phyloP scores from a whole-genome alignment of 2,888 invertebrate genomes.

The Sinopyrophorus schimmeli region DNA sequence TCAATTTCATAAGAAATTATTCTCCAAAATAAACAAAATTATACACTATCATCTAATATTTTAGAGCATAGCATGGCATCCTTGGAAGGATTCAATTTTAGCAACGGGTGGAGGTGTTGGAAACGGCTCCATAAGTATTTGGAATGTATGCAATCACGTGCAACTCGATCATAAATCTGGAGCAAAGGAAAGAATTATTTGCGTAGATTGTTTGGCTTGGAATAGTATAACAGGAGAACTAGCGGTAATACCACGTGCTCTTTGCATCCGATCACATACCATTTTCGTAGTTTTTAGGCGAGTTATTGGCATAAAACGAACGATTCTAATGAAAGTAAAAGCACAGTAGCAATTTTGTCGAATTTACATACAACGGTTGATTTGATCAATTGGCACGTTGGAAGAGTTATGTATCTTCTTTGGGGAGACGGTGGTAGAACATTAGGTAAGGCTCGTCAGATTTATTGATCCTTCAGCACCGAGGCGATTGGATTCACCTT shows the following conservation, averaged over 20 bases:
- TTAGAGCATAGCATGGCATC: conserved; percentile 20
- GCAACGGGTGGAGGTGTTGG: conserved; percentile 7
- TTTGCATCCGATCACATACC: background rate
- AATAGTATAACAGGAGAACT: conserved; percentile 20
- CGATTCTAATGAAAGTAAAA: background rate
- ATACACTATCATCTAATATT: no score
- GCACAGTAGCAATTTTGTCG: conserved; percentile 4
- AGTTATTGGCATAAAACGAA: conserved; percentile 16
- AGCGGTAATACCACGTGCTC: conserved; percentile 6
- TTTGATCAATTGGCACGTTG: conserved; percentile 17
- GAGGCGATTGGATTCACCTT: no score
- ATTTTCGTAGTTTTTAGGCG: conserved; percentile 7
- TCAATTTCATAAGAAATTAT: no score
- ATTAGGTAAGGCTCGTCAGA: no score
- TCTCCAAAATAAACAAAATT: no score
- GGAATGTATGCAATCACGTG: conserved; percentile 6
- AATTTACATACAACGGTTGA: conserved; percentile 15
- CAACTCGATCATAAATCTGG: conserved; percentile 8
- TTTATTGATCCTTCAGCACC: background rate
- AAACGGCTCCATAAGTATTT: conserved; percentile 1
- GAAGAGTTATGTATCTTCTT: conserved; percentile 14
- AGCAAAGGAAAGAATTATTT: background rate
- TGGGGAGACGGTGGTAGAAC: conserved; percentile 15
- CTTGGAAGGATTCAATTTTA: conserved; percentile 10
- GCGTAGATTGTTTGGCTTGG: conserved; percentile 15